Evolutionary conservation across 2,888 invertebrate genomes (phyloP), one percentile per base, ranked within the genome.

Genomic region (Callinectes sapidus): DNA sequence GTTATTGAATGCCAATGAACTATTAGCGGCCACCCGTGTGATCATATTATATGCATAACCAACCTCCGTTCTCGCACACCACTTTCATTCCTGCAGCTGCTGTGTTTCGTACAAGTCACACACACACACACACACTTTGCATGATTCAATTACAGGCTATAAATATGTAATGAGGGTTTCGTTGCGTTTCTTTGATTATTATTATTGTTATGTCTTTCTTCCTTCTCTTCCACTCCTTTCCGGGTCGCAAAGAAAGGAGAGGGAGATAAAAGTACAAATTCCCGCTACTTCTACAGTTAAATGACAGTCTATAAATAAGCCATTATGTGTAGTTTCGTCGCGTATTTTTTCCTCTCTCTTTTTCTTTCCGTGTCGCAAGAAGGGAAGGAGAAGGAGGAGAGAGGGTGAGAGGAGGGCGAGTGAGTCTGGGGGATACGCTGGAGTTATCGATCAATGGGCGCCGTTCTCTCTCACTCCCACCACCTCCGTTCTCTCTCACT

Each of bases 381-480:
- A 35, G 16, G 81, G 81, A 81, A n/a, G 23, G 18, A 81, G 32
- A 18, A 35, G 81, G 35, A 18, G 81, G 16, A 0, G 81, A 32
- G 35, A 81, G 77, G 81, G 13, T 13, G 32, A 16, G 2, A 13
- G 42, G 2, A 35, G 71, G n/a, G 28, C 1, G 71, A 28, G 71
- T 10, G n/a, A 71, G 71, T 71, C 2, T 28, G 71, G 71, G 71
- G 71, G 71, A 71, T 71, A 71, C 28, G 71, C 28, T 8, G 71
- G 71, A 71, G 71, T 13, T 86, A 91, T 93, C 91, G 91, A 91
- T 91, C 90, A 13, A 86, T 42, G n/a, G 8, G 42, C 55, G 39
- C 39, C 91, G 91, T 93, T 93, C 88, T 93, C 92, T 93, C 92
- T 93, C 16, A 89, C n/a, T 28, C 87, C 8, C 28, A 61, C 35